Base-by-base conservation (phyloP, 53 echinoderm and acorn worm genomes). In the Actinopyga echinites region DNA sequence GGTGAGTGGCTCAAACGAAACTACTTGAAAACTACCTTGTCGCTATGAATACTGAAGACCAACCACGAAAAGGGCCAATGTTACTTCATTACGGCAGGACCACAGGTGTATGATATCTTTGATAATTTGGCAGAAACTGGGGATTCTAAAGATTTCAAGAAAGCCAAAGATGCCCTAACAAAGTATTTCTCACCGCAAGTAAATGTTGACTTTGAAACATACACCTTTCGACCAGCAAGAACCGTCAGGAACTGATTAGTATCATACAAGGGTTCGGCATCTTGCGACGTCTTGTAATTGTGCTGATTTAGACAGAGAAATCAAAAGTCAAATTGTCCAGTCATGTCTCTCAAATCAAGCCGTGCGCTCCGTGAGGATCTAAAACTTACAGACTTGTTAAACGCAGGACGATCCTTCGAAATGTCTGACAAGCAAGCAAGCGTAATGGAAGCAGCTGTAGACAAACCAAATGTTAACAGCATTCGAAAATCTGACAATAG, bases 31-130 rank as follows among this genome's bases (percentile, higher is more conserved):
- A 74, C 24, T 40, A 59, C 22, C 63, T 85, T 35, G 21, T 84
- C 9, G 84, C 84, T 11, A 74, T 73, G 42, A 74, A 84, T 22
- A 56, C 57, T 19, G 40, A 31, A 6, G 37, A 84, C 17, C 36
- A 53, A 24, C n/a, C 56, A 8, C 30, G 52, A 15, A 40, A 83
- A 45, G 9, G 83, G 22, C 13, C 68, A 13, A 43, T 83, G 66
- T 9, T 83, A 34, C 56, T 84, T 4, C 84, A 84, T 26, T 84
- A 34, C 35, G n/a, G 69, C 73, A 29, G 84, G 84, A 21, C 84
- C 69, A 29, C 56, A 15, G 22, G 73, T 69, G 5, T 84, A 71
- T 32, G 56, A 84, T 56, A 84, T 75, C 22, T 85, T 75, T 75
- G 64, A 85, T 2, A 74, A 71, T 36, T 75, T 85, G 19, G n/a